These are phyloP conservation scores for Spea bombifrons DNA, from an alignment of 2,113 vertebrate genomes.

Conservation along the genomic window DNA sequence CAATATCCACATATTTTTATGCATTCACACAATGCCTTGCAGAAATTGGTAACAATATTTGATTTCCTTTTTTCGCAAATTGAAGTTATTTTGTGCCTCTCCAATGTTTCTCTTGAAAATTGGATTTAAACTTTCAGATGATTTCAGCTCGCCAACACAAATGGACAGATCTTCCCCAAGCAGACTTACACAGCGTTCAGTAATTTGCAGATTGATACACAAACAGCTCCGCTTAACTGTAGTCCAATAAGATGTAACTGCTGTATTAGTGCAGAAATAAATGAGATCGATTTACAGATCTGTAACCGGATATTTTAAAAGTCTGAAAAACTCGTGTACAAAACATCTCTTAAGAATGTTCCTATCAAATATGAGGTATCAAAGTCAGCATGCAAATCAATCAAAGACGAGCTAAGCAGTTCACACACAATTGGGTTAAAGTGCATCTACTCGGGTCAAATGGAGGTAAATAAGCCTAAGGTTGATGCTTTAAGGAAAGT, in stretches of 20 bases:
- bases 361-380: slow-evolving; percentile 20
- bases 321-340: slow-evolving; percentile 13
- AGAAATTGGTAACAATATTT: slow-evolving; percentile 16
- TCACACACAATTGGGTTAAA: slow-evolving; percentile 12
- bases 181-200: neutral
- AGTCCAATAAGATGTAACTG: slow-evolving; percentile 7
- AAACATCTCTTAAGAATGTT: neutral
- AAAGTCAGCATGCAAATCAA: slow-evolving; percentile 29
- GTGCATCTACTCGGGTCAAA: neutral
- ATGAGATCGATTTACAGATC: slow-evolving; percentile 10
- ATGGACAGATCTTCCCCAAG: slow-evolving; percentile 2
- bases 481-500: neutral
- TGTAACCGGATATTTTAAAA: slow-evolving; percentile 24
- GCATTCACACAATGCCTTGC: neutral
- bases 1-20: slow-evolving; percentile 4
- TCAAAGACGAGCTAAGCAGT: slow-evolving; percentile 10
- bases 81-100: slow-evolving; percentile 20
- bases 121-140: neutral
- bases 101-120: slow-evolving; percentile 3
- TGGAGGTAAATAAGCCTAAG: neutral
- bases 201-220: slow-evolving; percentile 14
- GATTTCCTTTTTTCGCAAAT: slow-evolving; percentile 19
- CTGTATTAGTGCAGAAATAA: neutral
- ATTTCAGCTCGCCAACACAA: neutral
- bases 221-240: neutral